Base-by-base conservation (phyloP, 2,797 vertebrate genomes). In the Epinephelus malabaricus region DNA sequence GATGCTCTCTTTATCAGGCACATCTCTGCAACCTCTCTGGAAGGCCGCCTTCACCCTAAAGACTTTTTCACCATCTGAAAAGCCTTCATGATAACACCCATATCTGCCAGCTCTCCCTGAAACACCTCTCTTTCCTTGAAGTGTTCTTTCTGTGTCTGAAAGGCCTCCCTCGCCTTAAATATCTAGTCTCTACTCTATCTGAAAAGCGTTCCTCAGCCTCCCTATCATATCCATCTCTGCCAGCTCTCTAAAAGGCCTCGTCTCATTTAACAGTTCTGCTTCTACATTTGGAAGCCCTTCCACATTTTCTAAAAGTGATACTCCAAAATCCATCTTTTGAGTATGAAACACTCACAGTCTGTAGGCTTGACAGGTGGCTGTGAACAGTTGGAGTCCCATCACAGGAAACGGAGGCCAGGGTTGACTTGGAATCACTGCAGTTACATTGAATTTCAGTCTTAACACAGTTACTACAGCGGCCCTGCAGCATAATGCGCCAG, bases 11-110 rank as follows among this genome's bases (percentile, higher is more conserved):
- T 87, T 81, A 81, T 86, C 85, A 82, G 63, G 68, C 72, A 58
- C 58, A 21, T 83, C 75, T 79, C 76, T 73, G 58, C 75, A 84
- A 40, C 75, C 54, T 76, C 68, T 73, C 56, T 72, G 66, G 62
- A 84, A 72, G 74, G 51, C 68, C 2, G 12, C 66, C 63, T 76
- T 70, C 50, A 78, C 56, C 73, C 63, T 19, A 15, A 84, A 75
- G 53, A 71, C 69, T 74, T 75, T 81, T 86, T 91, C 62, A 87
- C 25, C 3, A 10, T 53, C 51, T 89, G 83, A 86, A 89, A 84
- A 79, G 73, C 67, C 70, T 11, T 82, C 69, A 65, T 87, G 76
- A 86, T 77, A 69, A 76, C 87, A 61, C 50, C 47, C 65, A 10
- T 75, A 51, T 83, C 73, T 87, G 65, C 74, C 73, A 67, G 76